phyloP scores from a whole-genome alignment of 2,797 vertebrate species.

The Malacoraja senta region DNA sequence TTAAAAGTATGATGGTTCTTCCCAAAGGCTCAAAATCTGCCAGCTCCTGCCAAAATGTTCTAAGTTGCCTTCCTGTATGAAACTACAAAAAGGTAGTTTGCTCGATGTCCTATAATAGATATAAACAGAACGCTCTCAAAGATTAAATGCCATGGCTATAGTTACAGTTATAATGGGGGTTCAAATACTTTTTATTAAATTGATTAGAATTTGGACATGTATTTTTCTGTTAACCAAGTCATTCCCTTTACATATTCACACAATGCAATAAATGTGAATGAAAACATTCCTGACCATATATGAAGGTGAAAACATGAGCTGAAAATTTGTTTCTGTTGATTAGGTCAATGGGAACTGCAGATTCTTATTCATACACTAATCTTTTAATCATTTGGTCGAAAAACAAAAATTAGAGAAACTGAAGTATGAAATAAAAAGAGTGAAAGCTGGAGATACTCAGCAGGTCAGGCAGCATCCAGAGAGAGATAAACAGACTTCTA shows the following conservation, averaged over 20 bases:
- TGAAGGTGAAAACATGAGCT: too few species aligned
- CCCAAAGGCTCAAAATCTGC: neutral
- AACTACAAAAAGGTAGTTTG: neutral
- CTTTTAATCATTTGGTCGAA: neutral
- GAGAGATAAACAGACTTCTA: too few species aligned
- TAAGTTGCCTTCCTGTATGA: neutral
- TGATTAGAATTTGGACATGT: neutral
- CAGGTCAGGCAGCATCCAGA: too few species aligned
- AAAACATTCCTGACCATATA: neutral
- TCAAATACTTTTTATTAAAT: neutral
- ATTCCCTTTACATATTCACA: neutral
- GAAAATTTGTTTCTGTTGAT: neutral
- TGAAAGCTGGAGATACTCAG: too few species aligned
- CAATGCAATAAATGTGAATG: neutral
- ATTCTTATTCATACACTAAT: neutral
- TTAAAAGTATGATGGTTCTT: neutral
- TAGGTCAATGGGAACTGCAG: neutral
- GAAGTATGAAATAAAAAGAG: too few species aligned
- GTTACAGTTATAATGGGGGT: neutral
- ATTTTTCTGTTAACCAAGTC: neutral
- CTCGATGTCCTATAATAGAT: neutral
- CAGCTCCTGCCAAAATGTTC: neutral
- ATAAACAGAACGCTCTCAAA: neutral
- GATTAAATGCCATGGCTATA: neutral
- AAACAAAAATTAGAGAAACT: too few species aligned